These are phyloP conservation scores for Lagenorhynchus albirostris DNA, from an alignment of 2,113 vertebrate genomes.

Conservation along the genomic window DNA sequence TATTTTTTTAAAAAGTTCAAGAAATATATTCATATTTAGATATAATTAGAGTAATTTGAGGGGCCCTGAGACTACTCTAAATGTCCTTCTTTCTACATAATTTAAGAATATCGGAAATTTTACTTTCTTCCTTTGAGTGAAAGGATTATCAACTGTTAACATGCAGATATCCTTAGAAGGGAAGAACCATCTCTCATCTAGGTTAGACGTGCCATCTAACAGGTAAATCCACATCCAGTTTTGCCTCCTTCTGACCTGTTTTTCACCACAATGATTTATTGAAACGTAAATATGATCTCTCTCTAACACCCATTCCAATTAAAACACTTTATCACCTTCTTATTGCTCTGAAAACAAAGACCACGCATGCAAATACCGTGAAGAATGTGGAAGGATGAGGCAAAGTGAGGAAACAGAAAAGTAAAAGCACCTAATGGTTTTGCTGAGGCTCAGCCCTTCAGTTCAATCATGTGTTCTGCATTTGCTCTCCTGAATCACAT, in stretches of 20 bases:
- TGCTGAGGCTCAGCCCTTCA: constrained; percentile 82
- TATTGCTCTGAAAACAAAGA: not conserved
- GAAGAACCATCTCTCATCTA: not conserved
- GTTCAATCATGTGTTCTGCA: constrained; percentile 31
- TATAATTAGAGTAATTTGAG: not conserved
- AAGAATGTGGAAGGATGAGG: not conserved
- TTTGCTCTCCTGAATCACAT: not conserved
- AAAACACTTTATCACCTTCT: not conserved
- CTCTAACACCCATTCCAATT: not conserved
- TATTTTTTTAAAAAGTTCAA: not conserved
- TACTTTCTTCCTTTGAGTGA: not conserved
- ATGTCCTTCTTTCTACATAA: not conserved
- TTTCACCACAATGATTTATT: not conserved
- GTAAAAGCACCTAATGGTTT: constrained; percentile 81
- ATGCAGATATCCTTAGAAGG: not conserved
- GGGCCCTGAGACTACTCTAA: not conserved
- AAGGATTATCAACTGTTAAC: not conserved
- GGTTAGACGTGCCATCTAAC: not conserved
- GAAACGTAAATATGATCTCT: not conserved
- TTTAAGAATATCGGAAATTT: not conserved
- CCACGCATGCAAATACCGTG: not conserved
- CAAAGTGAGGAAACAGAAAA: constrained; percentile 66
- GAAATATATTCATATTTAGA: not conserved
- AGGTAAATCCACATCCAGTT: not conserved
- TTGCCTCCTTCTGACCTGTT: not conserved